Evolutionary conservation across 2,113 vertebrate species (phyloP).

Genomic region (Bos indicus): DNA sequence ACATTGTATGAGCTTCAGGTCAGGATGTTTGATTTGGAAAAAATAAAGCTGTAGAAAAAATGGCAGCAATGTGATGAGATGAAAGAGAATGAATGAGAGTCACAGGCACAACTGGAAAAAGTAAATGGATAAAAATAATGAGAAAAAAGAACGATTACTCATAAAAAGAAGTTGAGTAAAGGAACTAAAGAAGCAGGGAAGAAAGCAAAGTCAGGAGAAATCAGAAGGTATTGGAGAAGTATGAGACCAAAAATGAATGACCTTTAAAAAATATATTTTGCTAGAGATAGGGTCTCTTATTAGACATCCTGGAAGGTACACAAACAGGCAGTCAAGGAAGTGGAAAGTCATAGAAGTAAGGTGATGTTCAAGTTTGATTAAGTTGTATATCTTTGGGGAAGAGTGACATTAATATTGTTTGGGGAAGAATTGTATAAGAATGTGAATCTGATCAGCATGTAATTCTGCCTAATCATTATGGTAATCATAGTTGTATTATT

Average conservation of each 20-base stretch:
- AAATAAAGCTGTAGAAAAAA: background rate
- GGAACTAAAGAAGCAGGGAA: background rate
- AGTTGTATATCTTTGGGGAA: background rate
- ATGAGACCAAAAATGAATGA: background rate
- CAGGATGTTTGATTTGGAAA: background rate
- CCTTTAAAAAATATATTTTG: background rate
- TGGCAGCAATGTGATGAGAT: background rate
- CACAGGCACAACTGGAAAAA: background rate
- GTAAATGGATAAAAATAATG: background rate
- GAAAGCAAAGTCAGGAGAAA: background rate
- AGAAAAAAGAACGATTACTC: background rate
- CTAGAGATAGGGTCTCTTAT: background rate
- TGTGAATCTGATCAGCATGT: background rate
- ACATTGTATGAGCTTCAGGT: background rate
- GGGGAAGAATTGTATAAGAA: background rate
- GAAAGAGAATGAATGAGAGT: background rate
- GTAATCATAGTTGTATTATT: background rate
- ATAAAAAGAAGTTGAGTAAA: background rate
- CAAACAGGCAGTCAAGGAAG: background rate
- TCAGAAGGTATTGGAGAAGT: background rate
- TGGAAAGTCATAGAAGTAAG: background rate
- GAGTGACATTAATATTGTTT: background rate
- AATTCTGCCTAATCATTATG: background rate
- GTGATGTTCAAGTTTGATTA: background rate
- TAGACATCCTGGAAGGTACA: background rate